Percentiles rank a stretch among this genome's conserved stretches.
Conservation (phyloP, 2,888 invertebrate genomes). For the Melikaiella ostensackeni region DNA sequence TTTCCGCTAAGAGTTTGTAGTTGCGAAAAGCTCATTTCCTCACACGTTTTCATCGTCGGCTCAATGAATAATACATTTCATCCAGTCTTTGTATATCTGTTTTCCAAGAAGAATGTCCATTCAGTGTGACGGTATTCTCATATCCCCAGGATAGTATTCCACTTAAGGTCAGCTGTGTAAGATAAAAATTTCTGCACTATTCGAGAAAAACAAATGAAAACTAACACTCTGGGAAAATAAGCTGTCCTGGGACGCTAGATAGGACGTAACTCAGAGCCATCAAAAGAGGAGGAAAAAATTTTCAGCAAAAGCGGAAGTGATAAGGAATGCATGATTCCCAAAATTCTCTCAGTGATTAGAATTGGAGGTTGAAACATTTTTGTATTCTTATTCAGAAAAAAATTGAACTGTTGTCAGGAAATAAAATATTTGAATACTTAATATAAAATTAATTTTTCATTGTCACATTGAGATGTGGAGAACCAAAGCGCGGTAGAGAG, state of each 20-base stretch:
- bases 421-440: neutral
- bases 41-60: neutral
- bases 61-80: constrained; percentile 37
- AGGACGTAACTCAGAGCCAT: neutral
- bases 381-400: neutral
- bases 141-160: neutral
- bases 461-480: too few species aligned
- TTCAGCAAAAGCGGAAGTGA: neutral
- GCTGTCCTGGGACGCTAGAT: constrained; percentile 1
- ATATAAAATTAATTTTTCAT: too few species aligned
- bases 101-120: constrained; percentile 11
- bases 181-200: neutral
- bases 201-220: neutral
- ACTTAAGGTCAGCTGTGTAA: constrained; percentile 23
- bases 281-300: neutral
- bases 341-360: neutral
- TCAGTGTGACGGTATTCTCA: constrained; percentile 1
- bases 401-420: neutral
- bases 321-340: neutral
- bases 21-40: constrained; percentile 24
- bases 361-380: neutral
- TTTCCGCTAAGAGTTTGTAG: constrained; percentile 7
- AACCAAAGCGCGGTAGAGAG: too few species aligned
- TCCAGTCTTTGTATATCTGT: constrained; percentile 17
- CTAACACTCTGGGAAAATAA: neutral